Conservation (phyloP, 2,113 vertebrate species). For the Mesembrinibis cayennensis region DNA sequence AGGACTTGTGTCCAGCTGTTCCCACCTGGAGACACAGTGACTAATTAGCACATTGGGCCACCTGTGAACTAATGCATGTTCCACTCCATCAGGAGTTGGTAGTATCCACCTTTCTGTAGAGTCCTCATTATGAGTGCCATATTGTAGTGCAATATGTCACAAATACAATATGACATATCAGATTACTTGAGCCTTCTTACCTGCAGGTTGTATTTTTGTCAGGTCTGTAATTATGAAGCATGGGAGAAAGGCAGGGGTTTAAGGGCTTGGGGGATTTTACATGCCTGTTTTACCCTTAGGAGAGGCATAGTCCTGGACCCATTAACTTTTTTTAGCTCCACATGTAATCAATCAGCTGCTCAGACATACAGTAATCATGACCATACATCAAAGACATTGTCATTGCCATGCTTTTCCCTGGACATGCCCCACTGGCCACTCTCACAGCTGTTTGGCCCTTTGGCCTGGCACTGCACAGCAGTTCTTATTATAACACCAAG, state of each 20-base stretch:
- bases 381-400: not conserved
- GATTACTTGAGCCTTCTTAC: not conserved
- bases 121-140: not conserved
- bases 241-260: not conserved
- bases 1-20: not conserved
- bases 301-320: not conserved
- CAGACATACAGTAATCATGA: not conserved
- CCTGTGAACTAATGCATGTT: not conserved
- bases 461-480: not conserved
- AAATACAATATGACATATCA: not conserved
- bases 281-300: not conserved
- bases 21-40: rapidly evolving
- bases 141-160: not conserved
- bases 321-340: not conserved
- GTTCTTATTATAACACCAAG: not conserved
- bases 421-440: not conserved
- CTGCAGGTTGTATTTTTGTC: not conserved
- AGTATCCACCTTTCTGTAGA: not conserved
- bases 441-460: not conserved
- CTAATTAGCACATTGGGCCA: not conserved
- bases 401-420: not conserved
- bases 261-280: not conserved
- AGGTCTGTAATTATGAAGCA: not conserved
- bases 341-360: not conserved
- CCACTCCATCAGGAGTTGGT: not conserved